Base-by-base conservation (phyloP, 1,140 invertebrate species). In the Triops longicaudatus region DNA sequence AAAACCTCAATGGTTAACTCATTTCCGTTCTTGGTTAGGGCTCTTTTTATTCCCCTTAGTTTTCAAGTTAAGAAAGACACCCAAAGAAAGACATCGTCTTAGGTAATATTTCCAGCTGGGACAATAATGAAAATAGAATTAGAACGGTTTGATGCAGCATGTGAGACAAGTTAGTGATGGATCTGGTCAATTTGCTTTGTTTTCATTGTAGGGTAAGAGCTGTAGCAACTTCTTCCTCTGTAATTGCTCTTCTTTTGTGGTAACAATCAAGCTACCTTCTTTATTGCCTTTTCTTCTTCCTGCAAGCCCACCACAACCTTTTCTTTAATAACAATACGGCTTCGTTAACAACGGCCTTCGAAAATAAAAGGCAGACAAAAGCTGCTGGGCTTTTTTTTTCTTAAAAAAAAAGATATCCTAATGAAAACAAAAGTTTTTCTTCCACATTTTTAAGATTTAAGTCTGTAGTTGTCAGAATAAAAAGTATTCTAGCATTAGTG, bases 151-250 rank as follows among this genome's bases (percentile, higher is more conserved):
- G 12, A 22, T n/a, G 4, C 17, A 9, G 22, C 50, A 22, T 22
- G 50, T 63, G 50, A n/a, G 50, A 63, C 50, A 63, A 63, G n/a
- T 63, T 63, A 63, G 50, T 63, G 50, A 22, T 63, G 50, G 44
- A 63, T 63, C 50, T 63, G 14, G 50, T n/a, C n/a, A 17, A 63
- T 7, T 22, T 17, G n/a, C 50, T 17, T 63, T 63, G 50, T 63
- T 63, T 63, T 63, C 50, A 63, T 9, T 63, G 0, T 17, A 63
- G 50, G 22, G 50, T 5, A 63, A n/a, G 5, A 12, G 50, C 22
- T 63, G 50, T 22, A 14, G 50, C n/a, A 63, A 63, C 50, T 63
- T 63, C 50, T 63, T 63, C 50, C 50, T 63, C 17, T 63, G 22
- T 63, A 63, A 63, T 9, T 63, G 50, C 14, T 22, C 50, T 63